phyloP scores from a whole-genome alignment of 1,140 invertebrate genomes.

The Megalonaias nervosa region DNA sequence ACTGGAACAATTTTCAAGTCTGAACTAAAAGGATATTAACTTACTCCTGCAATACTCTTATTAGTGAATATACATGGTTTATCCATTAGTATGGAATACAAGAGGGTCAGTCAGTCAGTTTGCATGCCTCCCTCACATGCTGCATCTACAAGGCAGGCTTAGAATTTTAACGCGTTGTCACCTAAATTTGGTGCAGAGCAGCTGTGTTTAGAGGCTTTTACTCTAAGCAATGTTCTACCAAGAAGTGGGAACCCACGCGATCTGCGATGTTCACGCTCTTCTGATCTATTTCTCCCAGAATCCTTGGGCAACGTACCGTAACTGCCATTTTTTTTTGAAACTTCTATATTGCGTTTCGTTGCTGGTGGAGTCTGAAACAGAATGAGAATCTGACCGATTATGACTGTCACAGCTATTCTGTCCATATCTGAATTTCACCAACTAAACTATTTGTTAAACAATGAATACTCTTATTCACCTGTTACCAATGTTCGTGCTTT shows the following conservation, averaged over 20 bases:
- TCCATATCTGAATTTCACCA: too few species aligned
- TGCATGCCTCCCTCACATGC: too few species aligned
- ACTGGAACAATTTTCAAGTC: too few species aligned
- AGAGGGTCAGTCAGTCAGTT: too few species aligned
- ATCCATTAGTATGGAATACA: too few species aligned
- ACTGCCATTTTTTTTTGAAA: conserved; percentile 31
- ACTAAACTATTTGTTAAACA: background rate
- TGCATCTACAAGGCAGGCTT: too few species aligned
- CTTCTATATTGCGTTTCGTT: conserved; percentile 20
- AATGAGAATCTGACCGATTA: too few species aligned
- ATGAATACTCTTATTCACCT: background rate
- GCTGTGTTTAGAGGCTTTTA: conserved; percentile 36
- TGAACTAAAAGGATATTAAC: too few species aligned
- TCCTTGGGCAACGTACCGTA: conserved; percentile 43
- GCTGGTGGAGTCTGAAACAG: conserved; percentile 28
- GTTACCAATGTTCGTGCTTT: background rate
- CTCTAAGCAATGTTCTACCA: conserved; percentile 30
- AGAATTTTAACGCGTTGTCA: conserved; percentile 25
- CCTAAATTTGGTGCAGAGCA: conserved; percentile 39
- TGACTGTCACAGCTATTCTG: too few species aligned
- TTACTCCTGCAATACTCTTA: too few species aligned
- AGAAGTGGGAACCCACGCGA: conserved; percentile 34
- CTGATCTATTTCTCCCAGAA: conserved; percentile 35
- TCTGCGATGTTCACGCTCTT: conserved; percentile 33
- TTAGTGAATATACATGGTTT: too few species aligned